These are phyloP conservation scores for Eueides isabella DNA, from an alignment of 1,140 invertebrate genomes.

Conservation along the genomic window DNA sequence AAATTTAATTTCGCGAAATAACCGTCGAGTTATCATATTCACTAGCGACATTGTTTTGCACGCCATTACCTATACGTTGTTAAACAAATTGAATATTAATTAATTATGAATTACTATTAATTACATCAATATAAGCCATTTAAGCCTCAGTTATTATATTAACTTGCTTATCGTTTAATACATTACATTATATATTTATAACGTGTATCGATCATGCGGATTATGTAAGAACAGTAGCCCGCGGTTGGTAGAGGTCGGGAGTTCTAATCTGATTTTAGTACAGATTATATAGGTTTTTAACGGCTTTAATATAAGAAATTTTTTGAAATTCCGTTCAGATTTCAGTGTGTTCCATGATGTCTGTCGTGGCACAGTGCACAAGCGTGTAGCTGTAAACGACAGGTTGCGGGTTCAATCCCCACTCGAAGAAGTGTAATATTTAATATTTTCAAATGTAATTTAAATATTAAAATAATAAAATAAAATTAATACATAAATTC, in stretches of 20 bases:
- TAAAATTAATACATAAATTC: too few species aligned
- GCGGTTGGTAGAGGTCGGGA: neutral
- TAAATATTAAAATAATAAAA: too few species aligned
- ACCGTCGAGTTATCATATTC: slow-evolving; percentile 23
- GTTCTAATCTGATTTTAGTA: neutral
- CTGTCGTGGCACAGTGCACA: too few species aligned
- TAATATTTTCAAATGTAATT: too few species aligned
- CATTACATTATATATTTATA: slow-evolving; percentile 11
- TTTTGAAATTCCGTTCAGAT: too few species aligned
- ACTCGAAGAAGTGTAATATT: too few species aligned
- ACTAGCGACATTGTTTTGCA: slow-evolving; percentile 19
- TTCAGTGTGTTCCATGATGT: too few species aligned
- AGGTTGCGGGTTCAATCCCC: too few species aligned
- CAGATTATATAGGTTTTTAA: too few species aligned
- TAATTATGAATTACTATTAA: slow-evolving; percentile 32
- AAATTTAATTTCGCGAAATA: slow-evolving; percentile 21
- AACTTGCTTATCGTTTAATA: slow-evolving; percentile 15
- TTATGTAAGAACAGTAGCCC: neutral
- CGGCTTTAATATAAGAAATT: too few species aligned
- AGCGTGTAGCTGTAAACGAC: too few species aligned
- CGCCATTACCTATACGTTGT: slow-evolving; percentile 19
- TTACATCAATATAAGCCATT: slow-evolving; percentile 22
- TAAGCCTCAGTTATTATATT: slow-evolving; percentile 11
- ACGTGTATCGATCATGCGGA: neutral
- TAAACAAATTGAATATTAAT: slow-evolving; percentile 37